Percentiles rank a stretch among this genome's conserved stretches.
Evolutionary conservation across 2,888 invertebrate species (phyloP).

Genomic region (Cheilosia vernalis): DNA sequence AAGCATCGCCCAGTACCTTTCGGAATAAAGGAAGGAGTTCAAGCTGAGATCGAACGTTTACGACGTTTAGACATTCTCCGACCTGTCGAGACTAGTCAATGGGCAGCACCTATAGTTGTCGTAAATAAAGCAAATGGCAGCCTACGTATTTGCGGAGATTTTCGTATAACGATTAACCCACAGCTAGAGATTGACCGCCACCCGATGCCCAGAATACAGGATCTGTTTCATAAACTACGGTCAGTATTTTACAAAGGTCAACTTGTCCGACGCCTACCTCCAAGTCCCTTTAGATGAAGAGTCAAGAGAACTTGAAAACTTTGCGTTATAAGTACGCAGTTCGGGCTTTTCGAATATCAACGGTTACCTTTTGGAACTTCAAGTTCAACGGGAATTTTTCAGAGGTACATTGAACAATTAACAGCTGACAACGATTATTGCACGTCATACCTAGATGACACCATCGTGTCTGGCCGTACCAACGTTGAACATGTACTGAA

Average conservation of each 20-base stretch:
- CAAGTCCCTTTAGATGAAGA: constrained; percentile 44
- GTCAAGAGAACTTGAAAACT: constrained; percentile 44
- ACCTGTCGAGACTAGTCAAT: constrained; percentile 51
- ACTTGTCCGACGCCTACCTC: constrained; percentile 17
- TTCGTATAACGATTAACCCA: constrained; percentile 51
- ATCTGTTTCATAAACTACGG: constrained; percentile 9
- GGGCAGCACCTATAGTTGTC: constrained; percentile 79
- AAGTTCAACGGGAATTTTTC: constrained; percentile 56
- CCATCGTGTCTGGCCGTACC: constrained; percentile 2
- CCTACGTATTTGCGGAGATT: constrained; percentile 53
- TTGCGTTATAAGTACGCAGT: constrained; percentile 53
- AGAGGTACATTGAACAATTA: constrained; percentile 68
- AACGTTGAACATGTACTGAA: constrained; percentile 42
- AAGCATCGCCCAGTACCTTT: constrained; percentile 66
- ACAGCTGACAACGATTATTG: constrained; percentile 48
- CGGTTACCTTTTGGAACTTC: constrained; percentile 71
- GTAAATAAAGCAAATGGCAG: constrained; percentile 78
- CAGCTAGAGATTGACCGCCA: constrained; percentile 26
- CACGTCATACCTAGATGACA: not conserved
- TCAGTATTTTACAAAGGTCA: constrained; percentile 4
- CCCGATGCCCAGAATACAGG: constrained; percentile 23
- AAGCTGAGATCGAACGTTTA: constrained; percentile 12
- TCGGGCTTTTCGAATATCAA: constrained; percentile 73
- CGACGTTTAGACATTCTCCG: constrained; percentile 1
- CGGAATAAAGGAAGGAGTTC: constrained; percentile 22